Evolutionary conservation across 2,113 vertebrate species (phyloP).

Genomic region (Holacanthus passer): DNA sequence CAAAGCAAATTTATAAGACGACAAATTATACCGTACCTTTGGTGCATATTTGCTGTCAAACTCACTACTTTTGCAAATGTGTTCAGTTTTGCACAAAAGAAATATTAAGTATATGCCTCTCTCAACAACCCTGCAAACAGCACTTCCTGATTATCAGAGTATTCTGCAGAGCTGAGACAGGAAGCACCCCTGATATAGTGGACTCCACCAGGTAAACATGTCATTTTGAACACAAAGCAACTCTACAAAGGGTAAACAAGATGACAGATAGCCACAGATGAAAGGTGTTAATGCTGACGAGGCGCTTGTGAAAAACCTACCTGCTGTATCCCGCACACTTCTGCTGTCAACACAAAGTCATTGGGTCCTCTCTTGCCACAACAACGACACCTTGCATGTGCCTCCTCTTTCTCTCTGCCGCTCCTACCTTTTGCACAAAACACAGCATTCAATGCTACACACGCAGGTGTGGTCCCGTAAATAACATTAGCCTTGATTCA

Average conservation of each 20-base stretch:
- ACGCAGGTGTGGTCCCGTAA: conserved; percentile 21
- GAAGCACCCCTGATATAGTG: conserved; percentile 18
- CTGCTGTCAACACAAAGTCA: conserved; percentile 81
- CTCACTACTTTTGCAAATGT: not conserved
- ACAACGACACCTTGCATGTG: conserved; percentile 43
- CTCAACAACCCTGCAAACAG: not conserved
- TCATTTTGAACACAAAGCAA: conserved; percentile 71
- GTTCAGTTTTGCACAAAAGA: conserved; percentile 1
- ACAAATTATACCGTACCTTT: conserved; percentile 76
- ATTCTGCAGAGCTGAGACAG: conserved; percentile 29
- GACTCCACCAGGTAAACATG: conserved; percentile 66
- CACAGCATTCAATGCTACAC: conserved; percentile 19
- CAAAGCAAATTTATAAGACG: not conserved
- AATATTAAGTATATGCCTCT: conserved; percentile 2
- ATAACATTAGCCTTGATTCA: conserved; percentile 30
- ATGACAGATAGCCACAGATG: conserved; percentile 66
- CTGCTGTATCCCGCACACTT: conserved; percentile 59
- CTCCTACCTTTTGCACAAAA: conserved; percentile 37
- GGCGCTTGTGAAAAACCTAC: conserved; percentile 58
- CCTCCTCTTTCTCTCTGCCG: conserved; percentile 17
- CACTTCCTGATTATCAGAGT: conserved; percentile 12
- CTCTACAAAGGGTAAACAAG: conserved; percentile 54
- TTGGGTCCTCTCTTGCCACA: conserved; percentile 49
- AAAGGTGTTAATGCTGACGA: conserved; percentile 67
- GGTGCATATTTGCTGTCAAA: conserved; percentile 64